Percentiles rank a stretch among this genome's conserved stretches.
Evolutionary conservation across 2,113 vertebrate species (phyloP).

Genomic region (Oreocharis arfaki): DNA sequence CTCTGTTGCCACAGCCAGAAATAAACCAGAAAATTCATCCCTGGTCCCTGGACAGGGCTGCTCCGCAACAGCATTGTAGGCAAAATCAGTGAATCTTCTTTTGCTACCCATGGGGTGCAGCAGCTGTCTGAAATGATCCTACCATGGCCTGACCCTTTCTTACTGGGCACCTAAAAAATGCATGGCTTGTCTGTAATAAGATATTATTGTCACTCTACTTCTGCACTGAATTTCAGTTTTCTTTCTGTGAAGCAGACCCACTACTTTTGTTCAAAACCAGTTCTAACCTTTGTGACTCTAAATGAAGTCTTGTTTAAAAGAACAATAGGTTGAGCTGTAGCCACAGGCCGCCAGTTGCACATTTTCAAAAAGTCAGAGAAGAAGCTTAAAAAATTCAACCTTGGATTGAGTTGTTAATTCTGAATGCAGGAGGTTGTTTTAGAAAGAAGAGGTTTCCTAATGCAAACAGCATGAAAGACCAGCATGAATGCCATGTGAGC

Average conservation of each 20-base stretch:
- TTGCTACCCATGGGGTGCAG: neutral
- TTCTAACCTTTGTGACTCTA: neutral
- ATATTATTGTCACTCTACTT: neutral
- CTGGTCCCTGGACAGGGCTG: neutral
- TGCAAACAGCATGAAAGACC: constrained; percentile 16
- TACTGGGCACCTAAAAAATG: neutral
- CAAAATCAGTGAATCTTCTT: neutral
- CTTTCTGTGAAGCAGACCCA: neutral
- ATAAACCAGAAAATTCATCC: neutral
- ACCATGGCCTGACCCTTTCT: neutral
- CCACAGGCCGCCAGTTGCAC: neutral
- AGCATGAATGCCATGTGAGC: neutral
- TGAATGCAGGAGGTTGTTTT: neutral
- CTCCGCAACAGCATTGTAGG: neutral
- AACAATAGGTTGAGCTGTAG: neutral
- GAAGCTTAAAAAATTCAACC: neutral
- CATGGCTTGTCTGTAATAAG: neutral
- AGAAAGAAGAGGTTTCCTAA: constrained; percentile 26
- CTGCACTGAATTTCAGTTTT: neutral
- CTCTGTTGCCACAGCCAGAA: neutral
- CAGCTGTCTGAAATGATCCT: neutral
- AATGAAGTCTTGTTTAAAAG: neutral
- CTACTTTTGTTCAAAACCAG: neutral
- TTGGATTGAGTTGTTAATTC: neutral
- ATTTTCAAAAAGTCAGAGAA: neutral